A percentile compares a stretch with the other conserved stretches of the same genome.
These are phyloP conservation scores for Epicampocera succincta DNA, from an alignment of 2,888 invertebrate species.

Conservation along the genomic window DNA sequence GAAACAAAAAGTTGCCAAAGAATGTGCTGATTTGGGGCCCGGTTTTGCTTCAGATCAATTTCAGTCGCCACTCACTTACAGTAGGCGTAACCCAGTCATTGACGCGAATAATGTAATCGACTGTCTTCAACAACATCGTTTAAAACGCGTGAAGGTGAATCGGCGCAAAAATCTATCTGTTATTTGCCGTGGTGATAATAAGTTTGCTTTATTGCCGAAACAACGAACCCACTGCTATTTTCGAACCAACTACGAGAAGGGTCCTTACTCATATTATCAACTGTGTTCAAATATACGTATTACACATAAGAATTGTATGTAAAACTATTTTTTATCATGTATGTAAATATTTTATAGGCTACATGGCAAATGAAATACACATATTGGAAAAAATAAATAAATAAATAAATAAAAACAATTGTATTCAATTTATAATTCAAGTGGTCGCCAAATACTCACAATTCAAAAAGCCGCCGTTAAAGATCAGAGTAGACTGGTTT, in stretches of 20 bases:
- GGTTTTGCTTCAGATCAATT: no score
- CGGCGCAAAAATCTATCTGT: no score
- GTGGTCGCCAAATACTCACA: conserved; percentile 54
- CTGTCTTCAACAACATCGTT: no score
- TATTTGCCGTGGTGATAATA: no score
- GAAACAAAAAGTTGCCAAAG: no score
- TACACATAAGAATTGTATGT: neutral
- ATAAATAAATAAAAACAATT: conserved; percentile 12
- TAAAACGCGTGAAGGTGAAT: no score
- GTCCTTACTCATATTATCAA: neutral
- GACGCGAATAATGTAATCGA: no score
- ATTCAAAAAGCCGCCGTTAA: conserved; percentile 42
- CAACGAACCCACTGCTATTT: no score
- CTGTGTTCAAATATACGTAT: neutral
- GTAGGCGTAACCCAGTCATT: no score
- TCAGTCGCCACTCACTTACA: no score
- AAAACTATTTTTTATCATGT: conserved; percentile 1
- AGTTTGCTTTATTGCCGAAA: no score
- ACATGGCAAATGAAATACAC: conserved; percentile 34
- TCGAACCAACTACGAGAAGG: neutral
- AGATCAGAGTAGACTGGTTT: neutral
- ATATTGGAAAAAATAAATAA: neutral
- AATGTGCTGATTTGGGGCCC: no score
- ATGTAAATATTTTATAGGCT: conserved; percentile 31
- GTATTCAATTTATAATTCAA: conserved; percentile 48